phyloP scores from a whole-genome alignment of 2,113 vertebrate species.

The Elanus axillaris region DNA sequence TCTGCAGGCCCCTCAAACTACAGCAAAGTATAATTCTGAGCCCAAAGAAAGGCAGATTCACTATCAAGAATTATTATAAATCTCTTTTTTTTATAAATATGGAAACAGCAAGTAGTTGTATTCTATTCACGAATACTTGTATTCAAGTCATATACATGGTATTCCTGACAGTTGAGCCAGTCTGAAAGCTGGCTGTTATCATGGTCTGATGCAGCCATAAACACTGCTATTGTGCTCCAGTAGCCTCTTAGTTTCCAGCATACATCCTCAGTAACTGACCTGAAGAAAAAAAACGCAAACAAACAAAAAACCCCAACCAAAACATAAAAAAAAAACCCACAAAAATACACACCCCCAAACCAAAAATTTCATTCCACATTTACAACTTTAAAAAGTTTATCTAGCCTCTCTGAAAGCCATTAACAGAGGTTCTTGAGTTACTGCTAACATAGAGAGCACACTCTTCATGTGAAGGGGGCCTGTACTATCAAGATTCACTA shows the following conservation, averaged over 20 bases:
- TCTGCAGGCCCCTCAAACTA: neutral
- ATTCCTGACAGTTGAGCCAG: neutral
- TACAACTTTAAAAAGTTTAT: neutral
- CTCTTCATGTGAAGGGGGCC: neutral
- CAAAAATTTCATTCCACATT: neutral
- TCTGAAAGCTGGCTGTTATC: neutral
- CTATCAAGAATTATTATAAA: neutral
- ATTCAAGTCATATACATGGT: neutral
- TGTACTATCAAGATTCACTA: neutral
- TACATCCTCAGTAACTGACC: neutral
- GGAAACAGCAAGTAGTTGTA: neutral
- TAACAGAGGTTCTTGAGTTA: neutral
- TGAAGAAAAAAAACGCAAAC: neutral
- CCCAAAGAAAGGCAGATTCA: neutral
- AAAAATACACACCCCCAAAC: fast-evolving
- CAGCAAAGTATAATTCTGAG: neutral
- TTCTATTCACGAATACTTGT: neutral
- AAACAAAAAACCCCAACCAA: neutral
- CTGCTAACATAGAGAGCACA: fast-evolving
- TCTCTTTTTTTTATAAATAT: neutral
- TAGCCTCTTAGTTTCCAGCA: neutral
- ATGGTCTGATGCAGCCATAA: neutral
- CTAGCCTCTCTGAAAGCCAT: neutral
- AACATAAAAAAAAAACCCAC: too few species aligned
- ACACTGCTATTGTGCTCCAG: neutral